A percentile compares a stretch with the other conserved stretches of the same genome.
Conservation (phyloP, 1,140 invertebrate genomes). For the Drosophila mayri region DNA sequence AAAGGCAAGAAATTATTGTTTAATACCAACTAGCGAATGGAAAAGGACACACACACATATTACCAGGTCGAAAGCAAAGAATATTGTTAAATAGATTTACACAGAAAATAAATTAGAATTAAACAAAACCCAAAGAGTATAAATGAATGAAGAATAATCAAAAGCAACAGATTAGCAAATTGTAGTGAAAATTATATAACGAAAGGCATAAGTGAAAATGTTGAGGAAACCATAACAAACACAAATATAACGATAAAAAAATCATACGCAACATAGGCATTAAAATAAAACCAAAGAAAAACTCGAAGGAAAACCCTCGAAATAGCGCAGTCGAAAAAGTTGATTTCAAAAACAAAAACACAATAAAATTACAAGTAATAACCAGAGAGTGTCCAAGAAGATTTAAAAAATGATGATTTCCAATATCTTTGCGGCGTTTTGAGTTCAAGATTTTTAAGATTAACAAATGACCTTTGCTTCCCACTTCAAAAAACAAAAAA, state of each 20-base stretch:
- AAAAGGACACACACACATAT: constrained; percentile 66
- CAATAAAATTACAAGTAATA: constrained; percentile 4
- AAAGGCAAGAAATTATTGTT: constrained; percentile 77
- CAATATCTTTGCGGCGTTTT: constrained; percentile 42
- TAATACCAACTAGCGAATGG: constrained; percentile 53
- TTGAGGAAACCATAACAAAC: constrained; percentile 33
- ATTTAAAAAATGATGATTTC: constrained; percentile 24
- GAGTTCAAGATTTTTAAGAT: constrained; percentile 39
- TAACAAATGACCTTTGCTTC: constrained; percentile 55
- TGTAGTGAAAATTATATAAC: constrained; percentile 69
- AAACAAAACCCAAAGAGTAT: constrained; percentile 45
- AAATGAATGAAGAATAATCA: constrained; percentile 75
- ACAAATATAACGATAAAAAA: constrained; percentile 53
- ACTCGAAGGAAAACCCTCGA: constrained; percentile 24
- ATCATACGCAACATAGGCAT: constrained; percentile 50
- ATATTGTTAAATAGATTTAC: constrained; percentile 82
- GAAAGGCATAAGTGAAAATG: constrained; percentile 40
- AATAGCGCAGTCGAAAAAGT: constrained; percentile 56
- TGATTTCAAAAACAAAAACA: constrained; percentile 36
- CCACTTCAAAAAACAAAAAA: constrained; percentile 37
- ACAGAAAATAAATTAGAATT: constrained; percentile 52
- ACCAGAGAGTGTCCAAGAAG: constrained; percentile 13
- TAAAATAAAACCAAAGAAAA: constrained; percentile 23
- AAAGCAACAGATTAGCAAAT: constrained; percentile 74
- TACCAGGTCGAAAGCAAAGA: constrained; percentile 70